Evolutionary conservation across 2,797 vertebrate species (phyloP).

Genomic region (Enteromius unitaeniatus): DNA sequence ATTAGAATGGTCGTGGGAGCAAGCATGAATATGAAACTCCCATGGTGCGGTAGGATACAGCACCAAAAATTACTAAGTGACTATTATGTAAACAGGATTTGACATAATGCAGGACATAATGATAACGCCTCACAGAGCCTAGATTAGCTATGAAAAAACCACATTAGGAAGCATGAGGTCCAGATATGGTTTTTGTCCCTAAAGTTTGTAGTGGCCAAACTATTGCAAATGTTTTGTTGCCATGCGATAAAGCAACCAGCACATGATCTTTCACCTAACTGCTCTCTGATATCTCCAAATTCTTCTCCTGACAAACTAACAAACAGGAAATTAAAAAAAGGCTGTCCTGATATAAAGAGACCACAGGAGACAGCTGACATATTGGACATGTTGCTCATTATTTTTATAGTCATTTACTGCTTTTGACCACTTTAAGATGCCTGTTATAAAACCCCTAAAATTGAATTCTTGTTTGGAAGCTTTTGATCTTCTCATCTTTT

Average conservation of each 20-base stretch:
- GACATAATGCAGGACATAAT: background rate
- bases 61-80: slow-evolving; percentile 3
- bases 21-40: slow-evolving; percentile 5
- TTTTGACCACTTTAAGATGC: background rate
- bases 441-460: slow-evolving; percentile 1
- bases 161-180: background rate
- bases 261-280: slow-evolving; percentile 37
- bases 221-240: slow-evolving; percentile 40
- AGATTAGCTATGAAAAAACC: slow-evolving; percentile 2
- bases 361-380: slow-evolving; percentile 41
- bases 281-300: slow-evolving; percentile 47
- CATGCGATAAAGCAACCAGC: slow-evolving; percentile 36
- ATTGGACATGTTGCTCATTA: slow-evolving; percentile 40
- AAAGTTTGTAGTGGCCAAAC: slow-evolving; percentile 33
- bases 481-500: slow-evolving; percentile 38
- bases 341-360: slow-evolving; percentile 15
- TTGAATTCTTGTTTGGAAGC: background rate
- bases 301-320: slow-evolving; percentile 49
- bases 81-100: slow-evolving; percentile 31
- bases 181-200: slow-evolving; percentile 2
- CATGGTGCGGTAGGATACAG: background rate
- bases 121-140: slow-evolving; percentile 1
- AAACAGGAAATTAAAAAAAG: slow-evolving; percentile 39
- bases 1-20: background rate
- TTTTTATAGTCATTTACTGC: background rate